Percentiles rank a stretch among this genome's conserved stretches.
Conservation (phyloP, 2,113 vertebrate species). For the Heloderma charlesbogerti region DNA sequence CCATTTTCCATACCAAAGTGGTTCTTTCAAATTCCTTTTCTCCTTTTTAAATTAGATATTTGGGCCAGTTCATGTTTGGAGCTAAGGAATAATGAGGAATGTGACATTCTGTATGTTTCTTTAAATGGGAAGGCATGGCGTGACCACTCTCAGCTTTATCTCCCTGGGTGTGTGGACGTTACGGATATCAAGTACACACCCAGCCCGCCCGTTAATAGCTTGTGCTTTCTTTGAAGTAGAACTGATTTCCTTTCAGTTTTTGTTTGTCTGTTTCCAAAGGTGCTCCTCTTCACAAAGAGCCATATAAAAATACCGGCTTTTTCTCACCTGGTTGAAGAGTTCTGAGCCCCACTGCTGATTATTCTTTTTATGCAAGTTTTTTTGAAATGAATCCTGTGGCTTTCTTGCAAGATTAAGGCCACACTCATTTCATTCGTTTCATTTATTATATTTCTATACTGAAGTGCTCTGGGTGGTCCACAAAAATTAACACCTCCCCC, state of each 20-base stretch:
- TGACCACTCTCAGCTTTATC: slow-evolving; percentile 27
- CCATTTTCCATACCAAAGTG: neutral
- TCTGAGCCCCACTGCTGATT: neutral
- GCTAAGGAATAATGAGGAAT: slow-evolving; percentile 51
- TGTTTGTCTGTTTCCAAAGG: slow-evolving; percentile 46
- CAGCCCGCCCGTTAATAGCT: slow-evolving; percentile 53
- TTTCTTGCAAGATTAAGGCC: neutral
- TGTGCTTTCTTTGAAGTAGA: slow-evolving; percentile 50
- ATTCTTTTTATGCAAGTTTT: neutral
- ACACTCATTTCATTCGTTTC: no score
- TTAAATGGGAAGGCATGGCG: slow-evolving; percentile 28
- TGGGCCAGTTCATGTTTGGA: slow-evolving; percentile 19
- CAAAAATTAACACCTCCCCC: no score
- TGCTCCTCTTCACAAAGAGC: neutral
- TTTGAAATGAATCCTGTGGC: neutral
- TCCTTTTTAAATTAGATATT: slow-evolving; percentile 29
- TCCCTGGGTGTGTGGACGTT: slow-evolving; percentile 16
- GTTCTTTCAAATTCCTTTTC: slow-evolving; percentile 29
- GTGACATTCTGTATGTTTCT: slow-evolving; percentile 43
- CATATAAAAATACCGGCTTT: neutral
- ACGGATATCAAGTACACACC: slow-evolving; percentile 14
- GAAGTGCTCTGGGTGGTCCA: no score
- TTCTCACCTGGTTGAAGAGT: neutral
- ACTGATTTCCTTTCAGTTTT: slow-evolving; percentile 13
- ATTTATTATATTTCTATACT: no score